Evolutionary conservation across 2,888 invertebrate species (phyloP).

Genomic region (Epinotia demarniana): DNA sequence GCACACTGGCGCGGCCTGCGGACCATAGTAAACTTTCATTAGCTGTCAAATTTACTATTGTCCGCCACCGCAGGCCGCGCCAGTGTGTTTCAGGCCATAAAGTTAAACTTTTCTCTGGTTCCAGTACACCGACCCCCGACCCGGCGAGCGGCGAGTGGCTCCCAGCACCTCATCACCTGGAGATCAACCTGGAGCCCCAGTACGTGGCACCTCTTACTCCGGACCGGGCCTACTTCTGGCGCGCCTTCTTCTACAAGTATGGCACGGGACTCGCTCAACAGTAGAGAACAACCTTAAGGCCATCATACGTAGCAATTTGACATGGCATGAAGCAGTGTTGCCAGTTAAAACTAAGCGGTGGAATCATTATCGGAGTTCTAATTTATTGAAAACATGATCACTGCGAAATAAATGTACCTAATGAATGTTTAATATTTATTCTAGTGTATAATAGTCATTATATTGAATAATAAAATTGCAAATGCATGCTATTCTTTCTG

Average conservation of each 20-base stretch:
- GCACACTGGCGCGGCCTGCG: too few relatives aligned
- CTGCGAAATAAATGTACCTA: not conserved
- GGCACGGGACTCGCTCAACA: conserved; percentile 57
- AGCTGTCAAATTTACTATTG: too few relatives aligned
- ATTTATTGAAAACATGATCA: not conserved
- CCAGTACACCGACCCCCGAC: conserved; percentile 74
- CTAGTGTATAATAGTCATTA: conserved; percentile 3
- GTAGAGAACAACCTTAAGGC: not conserved
- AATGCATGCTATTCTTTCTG: not conserved
- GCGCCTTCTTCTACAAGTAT: conserved; percentile 69
- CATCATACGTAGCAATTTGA: too few relatives aligned
- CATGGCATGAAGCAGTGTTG: too few relatives aligned
- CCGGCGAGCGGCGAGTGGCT: conserved; percentile 72
- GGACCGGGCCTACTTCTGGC: conserved; percentile 77
- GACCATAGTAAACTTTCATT: too few relatives aligned
- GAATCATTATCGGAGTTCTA: too few relatives aligned
- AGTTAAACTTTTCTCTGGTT: conserved; percentile 23
- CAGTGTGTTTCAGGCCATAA: too few relatives aligned
- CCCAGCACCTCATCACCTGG: conserved; percentile 70
- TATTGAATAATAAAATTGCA: not conserved
- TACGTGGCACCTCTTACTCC: conserved; percentile 75
- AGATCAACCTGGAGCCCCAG: conserved; percentile 72
- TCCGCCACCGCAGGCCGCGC: too few relatives aligned
- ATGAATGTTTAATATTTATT: conserved; percentile 35
- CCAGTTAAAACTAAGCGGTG: too few relatives aligned